A percentile compares a stretch with the other conserved stretches of the same genome.
phyloP scores from a whole-genome alignment of 2,113 vertebrate genomes.

The Caranx melampygus region DNA sequence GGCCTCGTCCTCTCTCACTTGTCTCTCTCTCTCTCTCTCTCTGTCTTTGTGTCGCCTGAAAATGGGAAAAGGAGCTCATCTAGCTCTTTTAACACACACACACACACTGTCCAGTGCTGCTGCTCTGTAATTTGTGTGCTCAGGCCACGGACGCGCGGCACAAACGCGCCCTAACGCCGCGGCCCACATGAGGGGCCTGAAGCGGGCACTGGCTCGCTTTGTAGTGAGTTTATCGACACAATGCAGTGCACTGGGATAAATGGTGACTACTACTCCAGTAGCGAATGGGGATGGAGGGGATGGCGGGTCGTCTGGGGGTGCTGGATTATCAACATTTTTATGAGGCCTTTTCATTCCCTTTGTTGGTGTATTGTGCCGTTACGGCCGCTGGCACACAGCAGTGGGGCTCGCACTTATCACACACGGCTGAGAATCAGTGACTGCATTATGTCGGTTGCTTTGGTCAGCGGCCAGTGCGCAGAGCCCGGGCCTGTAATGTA shows the following conservation, averaged over 20 bases:
- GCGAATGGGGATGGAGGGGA: conserved; percentile 16
- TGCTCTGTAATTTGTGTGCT: conserved; percentile 13
- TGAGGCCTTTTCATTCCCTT: conserved; percentile 59
- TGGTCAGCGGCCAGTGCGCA: conserved; percentile 70
- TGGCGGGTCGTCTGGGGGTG: conserved; percentile 30
- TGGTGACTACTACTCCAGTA: conserved; percentile 38
- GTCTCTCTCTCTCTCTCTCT: conserved; percentile 18
- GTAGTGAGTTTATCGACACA: conserved; percentile 61
- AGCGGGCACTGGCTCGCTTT: conserved; percentile 40
- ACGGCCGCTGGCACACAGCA: conserved; percentile 59
- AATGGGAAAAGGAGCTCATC: conserved; percentile 10
- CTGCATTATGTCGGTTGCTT: conserved; percentile 68
- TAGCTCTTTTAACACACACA: neutral
- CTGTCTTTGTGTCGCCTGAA: neutral
- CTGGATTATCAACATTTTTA: conserved; percentile 64
- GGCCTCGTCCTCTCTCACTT: conserved; percentile 32
- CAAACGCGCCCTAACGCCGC: conserved; percentile 9
- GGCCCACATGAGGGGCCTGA: conserved; percentile 16
- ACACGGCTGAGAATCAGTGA: conserved; percentile 56
- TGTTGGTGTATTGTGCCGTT: conserved; percentile 51
- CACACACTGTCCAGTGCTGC: neutral
- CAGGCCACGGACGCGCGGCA: neutral
- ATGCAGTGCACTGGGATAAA: conserved; percentile 58
- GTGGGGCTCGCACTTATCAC: conserved; percentile 53
- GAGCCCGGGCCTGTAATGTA: conserved; percentile 66